Evolutionary conservation across 2,113 vertebrate species (phyloP), one percentile per base, ranked within the genome.

Genomic region (Cranoglanis bouderius): DNA sequence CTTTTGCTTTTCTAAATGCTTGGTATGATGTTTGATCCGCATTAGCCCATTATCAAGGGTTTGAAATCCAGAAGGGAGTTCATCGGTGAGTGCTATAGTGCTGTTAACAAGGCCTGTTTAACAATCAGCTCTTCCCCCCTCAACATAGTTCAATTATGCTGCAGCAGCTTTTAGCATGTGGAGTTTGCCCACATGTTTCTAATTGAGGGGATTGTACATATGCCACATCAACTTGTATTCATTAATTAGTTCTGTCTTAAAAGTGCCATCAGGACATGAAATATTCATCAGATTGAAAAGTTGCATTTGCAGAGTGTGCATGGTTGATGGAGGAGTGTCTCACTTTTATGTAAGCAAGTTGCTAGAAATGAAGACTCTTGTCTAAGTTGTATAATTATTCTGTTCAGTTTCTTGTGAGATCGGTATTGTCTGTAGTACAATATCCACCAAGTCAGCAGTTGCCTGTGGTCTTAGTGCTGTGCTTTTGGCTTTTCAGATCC

Each of bases 181-280:
- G 93, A 94, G 92, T 94, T 94, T 94, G 91, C 93, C 92, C 90
- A 91, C 90, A 91, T 81, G 83, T 90, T 95, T 95, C 94, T 95
- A 95, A 95, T 95, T 96, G 95, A 95, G 93, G 93, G 94, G 95
- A 94, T 95, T 94, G 94, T 94, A 95, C 93, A 94, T 94, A 95
- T 95, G 95, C 95, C 92, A 95, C 94, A 95, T 96, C 95, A 95
- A 95, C 95, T 95, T 95, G 94, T 94, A 94, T 96, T 94, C 93
- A 94, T 94, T 95, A 95, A 96, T 95, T 96, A 95, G 94, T 95
- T 94, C 92, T 94, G 93, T 94, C 94, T 95, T 95, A 95, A 95
- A 95, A 95, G 94, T 94, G 95, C 93, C 94, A 95, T 95, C 94
- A 94, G 94, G 94, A 95, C 93, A 94, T 95, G 94, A 95, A 96